Evolutionary conservation across 2,113 vertebrate species (phyloP).

Genomic region (Oreochromis spilurus): DNA sequence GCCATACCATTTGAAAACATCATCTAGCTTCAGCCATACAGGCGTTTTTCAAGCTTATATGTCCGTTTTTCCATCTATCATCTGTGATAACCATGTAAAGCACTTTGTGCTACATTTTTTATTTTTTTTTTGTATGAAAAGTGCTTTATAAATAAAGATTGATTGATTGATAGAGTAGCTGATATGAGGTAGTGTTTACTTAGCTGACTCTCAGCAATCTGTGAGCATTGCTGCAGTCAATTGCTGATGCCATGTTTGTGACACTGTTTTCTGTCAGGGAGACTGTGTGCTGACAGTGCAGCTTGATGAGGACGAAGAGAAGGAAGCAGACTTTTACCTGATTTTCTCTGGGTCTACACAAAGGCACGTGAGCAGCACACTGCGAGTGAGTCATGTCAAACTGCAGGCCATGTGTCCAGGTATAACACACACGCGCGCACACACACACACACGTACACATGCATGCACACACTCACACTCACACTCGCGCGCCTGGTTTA

Average conservation of each 20-base stretch:
- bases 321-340: slow-evolving; percentile 85
- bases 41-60: not conserved
- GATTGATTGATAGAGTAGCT: not conserved
- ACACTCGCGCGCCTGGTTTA: not conserved
- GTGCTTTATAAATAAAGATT: too few species aligned
- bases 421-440: slow-evolving; percentile 46
- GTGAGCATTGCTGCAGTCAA: not conserved
- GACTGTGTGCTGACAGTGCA: slow-evolving; percentile 84
- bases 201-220: not conserved
- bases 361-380: slow-evolving; percentile 82
- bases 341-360: slow-evolving; percentile 84
- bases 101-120: too few species aligned
- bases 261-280: slow-evolving; percentile 68
- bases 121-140: too few species aligned
- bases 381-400: slow-evolving; percentile 75
- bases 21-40: not conserved
- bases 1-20: not conserved
- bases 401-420: slow-evolving; percentile 87
- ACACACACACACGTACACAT: not conserved
- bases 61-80: not conserved
- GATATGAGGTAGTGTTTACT: not conserved
- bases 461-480: not conserved
- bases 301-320: slow-evolving; percentile 72
- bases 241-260: not conserved
- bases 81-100: not conserved